Base-by-base conservation (phyloP, 2,113 vertebrate species). In the Hassar affinis region DNA sequence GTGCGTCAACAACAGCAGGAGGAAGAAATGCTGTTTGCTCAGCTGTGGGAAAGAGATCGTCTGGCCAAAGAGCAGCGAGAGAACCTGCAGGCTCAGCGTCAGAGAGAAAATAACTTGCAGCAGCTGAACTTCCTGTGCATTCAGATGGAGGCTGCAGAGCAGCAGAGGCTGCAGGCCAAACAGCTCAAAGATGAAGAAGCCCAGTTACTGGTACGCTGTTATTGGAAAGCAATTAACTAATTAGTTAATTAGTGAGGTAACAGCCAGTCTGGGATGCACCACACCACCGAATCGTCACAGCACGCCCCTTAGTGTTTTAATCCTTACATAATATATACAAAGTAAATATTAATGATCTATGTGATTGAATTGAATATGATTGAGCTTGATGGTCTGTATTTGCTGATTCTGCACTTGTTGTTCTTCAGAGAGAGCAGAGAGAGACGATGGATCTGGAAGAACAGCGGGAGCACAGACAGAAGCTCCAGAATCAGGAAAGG, bases 41-140 rank as follows among this genome's bases (percentile, higher is more conserved):
- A 92, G 75, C 93, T 99, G 42, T 97, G 95, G 94, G 92, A 95
- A 72, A 92, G 91, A 17, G 96, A 97, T 1, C 85, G 90, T 0
- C 25, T 89, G 79, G 95, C 95, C 6, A 97, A 96, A 89, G 95
- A 95, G n/a, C 88, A 91, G 35, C 88, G 88, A 0, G 93, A 90
- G 20, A 84, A 3, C 0, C 25, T 71, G 38, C 86, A 91, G 4
- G 66, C 18, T 0, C 89, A 85, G 89, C 88, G 80, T 4, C 88
- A 47, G 20, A 85, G 35, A 0, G 81, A 89, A 20, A 89, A 82
- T 33, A 82, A 88, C 15, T 64, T 6, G 17, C 87, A 92, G 27
- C 89, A 90, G 25, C 38, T 86, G 82, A 81, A 86, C 0, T 84
- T 42, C 17, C 94, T 95, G 1, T 59, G 83, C 0, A 83, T 82